Evolutionary conservation across 2,797 vertebrate genomes (phyloP).

Genomic region (Pteronotus mesoamericanus): DNA sequence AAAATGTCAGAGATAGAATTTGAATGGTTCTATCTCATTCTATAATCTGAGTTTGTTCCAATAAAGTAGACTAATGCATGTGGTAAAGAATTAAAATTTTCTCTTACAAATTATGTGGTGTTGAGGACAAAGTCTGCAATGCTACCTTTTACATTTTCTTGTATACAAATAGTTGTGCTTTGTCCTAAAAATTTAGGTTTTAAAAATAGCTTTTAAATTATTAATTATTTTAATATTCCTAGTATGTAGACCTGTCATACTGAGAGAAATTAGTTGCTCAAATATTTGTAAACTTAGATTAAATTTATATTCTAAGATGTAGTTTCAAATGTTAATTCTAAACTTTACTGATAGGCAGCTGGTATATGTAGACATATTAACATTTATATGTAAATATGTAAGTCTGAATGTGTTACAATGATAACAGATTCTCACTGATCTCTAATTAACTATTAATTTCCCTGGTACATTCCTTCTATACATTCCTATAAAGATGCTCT

Average conservation of each 20-base stretch:
- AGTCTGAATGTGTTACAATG: neutral
- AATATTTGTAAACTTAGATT: neutral
- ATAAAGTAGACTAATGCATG: neutral
- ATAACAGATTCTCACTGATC: neutral
- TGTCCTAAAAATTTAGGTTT: neutral
- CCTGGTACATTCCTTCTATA: neutral
- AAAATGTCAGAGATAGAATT: neutral
- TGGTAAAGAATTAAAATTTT: neutral
- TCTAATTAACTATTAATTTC: conserved; percentile 4
- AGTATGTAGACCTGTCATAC: neutral
- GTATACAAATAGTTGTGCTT: neutral
- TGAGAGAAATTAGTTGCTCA: neutral
- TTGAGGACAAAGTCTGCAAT: neutral
- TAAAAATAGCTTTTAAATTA: neutral
- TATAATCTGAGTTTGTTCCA: neutral
- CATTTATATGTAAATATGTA: neutral
- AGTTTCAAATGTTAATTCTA: neutral
- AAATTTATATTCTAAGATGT: neutral
- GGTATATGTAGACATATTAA: neutral
- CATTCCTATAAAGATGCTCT: neutral
- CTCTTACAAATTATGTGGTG: neutral
- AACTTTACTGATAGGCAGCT: neutral
- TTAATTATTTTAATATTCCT: neutral
- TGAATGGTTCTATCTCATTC: neutral
- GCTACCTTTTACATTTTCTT: neutral